These are phyloP conservation scores for Ianthella basta DNA, from an alignment of 37 sponge, comb jelly and placozoan genomes.

Conservation along the genomic window DNA sequence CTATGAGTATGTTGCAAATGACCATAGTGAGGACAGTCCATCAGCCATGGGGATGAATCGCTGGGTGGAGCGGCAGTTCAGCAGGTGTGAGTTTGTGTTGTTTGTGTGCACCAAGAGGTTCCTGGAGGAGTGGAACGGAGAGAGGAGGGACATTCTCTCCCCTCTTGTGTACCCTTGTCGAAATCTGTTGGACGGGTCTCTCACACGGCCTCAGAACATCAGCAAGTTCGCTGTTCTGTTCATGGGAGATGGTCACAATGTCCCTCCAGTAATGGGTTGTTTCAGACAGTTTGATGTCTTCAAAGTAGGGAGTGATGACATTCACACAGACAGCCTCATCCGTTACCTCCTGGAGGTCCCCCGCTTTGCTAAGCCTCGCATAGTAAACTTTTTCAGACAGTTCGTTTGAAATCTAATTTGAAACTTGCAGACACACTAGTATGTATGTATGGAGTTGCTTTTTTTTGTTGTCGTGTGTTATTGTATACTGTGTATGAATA, in stretches of 20 bases:
- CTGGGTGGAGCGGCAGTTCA: conserved; percentile 31
- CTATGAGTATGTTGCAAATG: conserved; percentile 9
- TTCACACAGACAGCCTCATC: neutral
- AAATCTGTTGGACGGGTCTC: conserved; percentile 16
- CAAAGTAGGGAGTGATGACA: neutral
- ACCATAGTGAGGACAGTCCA: conserved; percentile 3
- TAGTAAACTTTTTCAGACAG: neutral
- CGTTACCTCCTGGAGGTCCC: conserved; percentile 8
- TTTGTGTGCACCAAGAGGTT: conserved; percentile 28
- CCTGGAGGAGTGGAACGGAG: conserved; percentile 18
- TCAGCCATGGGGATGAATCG: neutral
- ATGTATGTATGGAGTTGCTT: too few species aligned
- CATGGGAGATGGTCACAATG: neutral
- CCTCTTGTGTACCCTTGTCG: conserved; percentile 2
- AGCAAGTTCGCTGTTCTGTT: conserved; percentile 5
- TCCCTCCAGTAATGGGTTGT: neutral
- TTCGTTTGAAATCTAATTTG: neutral
- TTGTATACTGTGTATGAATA: too few species aligned
- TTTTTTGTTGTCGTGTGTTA: too few species aligned
- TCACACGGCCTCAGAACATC: neutral
- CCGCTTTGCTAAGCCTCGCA: neutral
- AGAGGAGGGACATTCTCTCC: neutral
- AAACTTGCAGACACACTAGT: too few species aligned
- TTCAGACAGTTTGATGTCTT: conserved; percentile 17
- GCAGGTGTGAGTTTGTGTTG: conserved; percentile 2